Conservation (phyloP, 2,888 invertebrate species). For the Coelopa pilipes region DNA sequence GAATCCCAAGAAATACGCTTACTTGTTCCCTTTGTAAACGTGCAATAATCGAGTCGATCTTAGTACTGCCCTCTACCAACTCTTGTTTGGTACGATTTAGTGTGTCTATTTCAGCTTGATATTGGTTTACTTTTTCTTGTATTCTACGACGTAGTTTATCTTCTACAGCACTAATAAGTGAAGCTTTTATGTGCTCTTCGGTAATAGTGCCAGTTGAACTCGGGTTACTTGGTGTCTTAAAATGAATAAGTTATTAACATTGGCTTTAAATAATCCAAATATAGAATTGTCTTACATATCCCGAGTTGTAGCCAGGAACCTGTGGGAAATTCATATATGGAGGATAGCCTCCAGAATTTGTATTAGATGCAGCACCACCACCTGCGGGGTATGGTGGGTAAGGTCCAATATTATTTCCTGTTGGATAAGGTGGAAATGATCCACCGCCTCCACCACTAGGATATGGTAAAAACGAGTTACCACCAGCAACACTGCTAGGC, state of each 20-base stretch:
- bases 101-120: slow-evolving; percentile 91
- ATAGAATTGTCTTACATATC: slow-evolving; percentile 55
- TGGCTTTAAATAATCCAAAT: not conserved
- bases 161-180: slow-evolving; percentile 92
- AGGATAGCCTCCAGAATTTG: slow-evolving; percentile 68
- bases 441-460: slow-evolving; percentile 62
- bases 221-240: slow-evolving; percentile 62
- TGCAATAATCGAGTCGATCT: slow-evolving; percentile 81
- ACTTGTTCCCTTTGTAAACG: slow-evolving; percentile 81
- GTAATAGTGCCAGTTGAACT: slow-evolving; percentile 84
- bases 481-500: slow-evolving; percentile 62
- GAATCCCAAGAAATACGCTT: slow-evolving; percentile 33
- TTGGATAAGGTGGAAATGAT: slow-evolving; percentile 67
- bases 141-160: slow-evolving; percentile 90
- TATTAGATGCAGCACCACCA: slow-evolving; percentile 37
- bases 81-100: slow-evolving; percentile 88
- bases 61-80: slow-evolving; percentile 83
- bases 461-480: slow-evolving; percentile 67
- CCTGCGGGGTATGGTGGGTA: slow-evolving; percentile 63
- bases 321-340: slow-evolving; percentile 67
- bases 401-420: slow-evolving; percentile 60
- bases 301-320: slow-evolving; percentile 55
- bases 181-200: slow-evolving; percentile 94
- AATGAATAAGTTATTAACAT: not conserved
- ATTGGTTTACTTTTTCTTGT: slow-evolving; percentile 89